Conservation (phyloP, 2,888 invertebrate genomes). For the Sthenelais limicola region DNA sequence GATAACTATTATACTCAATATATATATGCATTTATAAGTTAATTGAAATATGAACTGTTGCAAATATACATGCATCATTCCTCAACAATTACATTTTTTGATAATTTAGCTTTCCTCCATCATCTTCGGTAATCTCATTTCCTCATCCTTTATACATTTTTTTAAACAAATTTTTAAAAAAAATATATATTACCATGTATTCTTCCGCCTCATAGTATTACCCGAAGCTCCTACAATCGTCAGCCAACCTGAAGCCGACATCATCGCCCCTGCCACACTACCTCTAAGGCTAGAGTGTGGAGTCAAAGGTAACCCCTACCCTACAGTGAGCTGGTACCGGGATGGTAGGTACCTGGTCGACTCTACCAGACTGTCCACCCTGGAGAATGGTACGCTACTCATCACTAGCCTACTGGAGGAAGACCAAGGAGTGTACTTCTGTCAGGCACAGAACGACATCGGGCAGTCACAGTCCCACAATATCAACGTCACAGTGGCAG, state of each 20-base stretch:
- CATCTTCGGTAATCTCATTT: not conserved
- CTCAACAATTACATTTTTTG: no score
- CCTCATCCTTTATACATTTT: not conserved
- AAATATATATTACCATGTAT: not conserved
- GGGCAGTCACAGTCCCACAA: constrained; percentile 54
- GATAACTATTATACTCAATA: no score
- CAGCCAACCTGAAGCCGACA: not conserved
- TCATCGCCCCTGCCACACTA: constrained; percentile 52
- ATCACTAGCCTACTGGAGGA: constrained; percentile 48
- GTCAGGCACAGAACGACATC: constrained; percentile 57
- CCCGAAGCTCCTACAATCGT: constrained; percentile 3
- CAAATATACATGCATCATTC: no score
- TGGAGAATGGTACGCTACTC: constrained; percentile 58
- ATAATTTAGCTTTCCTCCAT: no score
- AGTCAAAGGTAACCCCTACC: constrained; percentile 58
- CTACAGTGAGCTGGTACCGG: constrained; percentile 57
- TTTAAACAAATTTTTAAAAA: not conserved
- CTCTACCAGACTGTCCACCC: constrained; percentile 44
- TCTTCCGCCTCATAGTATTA: not conserved
- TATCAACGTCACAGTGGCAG: constrained; percentile 57
- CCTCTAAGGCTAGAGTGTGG: constrained; percentile 58
- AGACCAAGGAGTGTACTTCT: constrained; percentile 59
- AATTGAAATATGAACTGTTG: no score
- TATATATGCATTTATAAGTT: no score
- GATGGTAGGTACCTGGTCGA: constrained; percentile 51